Evolutionary conservation across 92 coral and sea anemone species (phyloP), one percentile per base, ranked within the genome.

Genomic region (Zoanthus sansibaricus): DNA sequence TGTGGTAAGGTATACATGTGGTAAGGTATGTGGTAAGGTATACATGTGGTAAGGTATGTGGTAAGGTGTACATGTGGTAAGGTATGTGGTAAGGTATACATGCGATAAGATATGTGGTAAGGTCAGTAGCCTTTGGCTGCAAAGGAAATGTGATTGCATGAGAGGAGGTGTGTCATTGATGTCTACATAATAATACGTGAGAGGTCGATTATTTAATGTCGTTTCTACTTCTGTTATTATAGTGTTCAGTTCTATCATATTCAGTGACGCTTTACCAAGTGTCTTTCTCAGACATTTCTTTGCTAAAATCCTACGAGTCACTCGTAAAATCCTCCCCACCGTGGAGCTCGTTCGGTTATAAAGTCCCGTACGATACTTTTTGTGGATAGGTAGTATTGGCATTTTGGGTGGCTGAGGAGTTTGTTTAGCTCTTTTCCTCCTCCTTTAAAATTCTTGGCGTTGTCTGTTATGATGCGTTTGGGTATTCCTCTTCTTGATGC

Each of bases 381-480:
- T 1, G 32, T 3, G 13, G 42, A 68, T 4, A 68, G 73, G 37
- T 68, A 68, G 17, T 25, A 68, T 68, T 68, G 72, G 72, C 30
- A 17, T 68, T 30, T 30, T 69, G 48, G 9, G 14, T 69, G 55
- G 55, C 74, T 1, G 11, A 31, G 2, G 14, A 30, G 21, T 75
- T 45, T 58, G 0, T 30, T 45, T 68, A 68, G 72, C 8, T 68
- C 89, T 71, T 87, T 77, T 8, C 71, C 67, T 46, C 64, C 59
- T 5, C 86, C 68, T 68, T 87, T 87, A 33, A 87, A 78, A 46
- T 61, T 87, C 76, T 87, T 87, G 12, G 90, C 90, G 45, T 87
- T 87, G 69, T 87, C 87, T 67, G 87, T 17, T 30, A 87, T 78
- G 69, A 87, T 70, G 69, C 3, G 64, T 68, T 78, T 42, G 10